These are phyloP conservation scores for Nysson spinosus DNA, from an alignment of 2,888 invertebrate genomes.

Conservation along the genomic window DNA sequence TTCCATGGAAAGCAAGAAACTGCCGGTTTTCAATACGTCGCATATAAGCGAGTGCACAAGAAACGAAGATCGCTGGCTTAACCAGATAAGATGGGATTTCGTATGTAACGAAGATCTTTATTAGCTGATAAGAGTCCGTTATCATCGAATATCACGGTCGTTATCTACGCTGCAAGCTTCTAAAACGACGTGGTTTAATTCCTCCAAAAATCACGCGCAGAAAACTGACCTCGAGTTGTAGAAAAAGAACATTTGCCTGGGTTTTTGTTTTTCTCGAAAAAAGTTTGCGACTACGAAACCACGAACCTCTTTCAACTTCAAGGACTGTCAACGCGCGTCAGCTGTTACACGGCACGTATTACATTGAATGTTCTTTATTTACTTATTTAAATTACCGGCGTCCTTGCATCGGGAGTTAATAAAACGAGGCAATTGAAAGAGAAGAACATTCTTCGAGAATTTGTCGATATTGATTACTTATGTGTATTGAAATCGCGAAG, in stretches of 20 bases:
- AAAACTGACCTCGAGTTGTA: background rate
- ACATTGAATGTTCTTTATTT: no score
- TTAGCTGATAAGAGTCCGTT: constrained; percentile 36
- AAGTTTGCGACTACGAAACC: background rate
- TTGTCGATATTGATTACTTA: no score
- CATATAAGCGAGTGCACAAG: constrained; percentile 2
- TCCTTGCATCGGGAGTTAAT: no score
- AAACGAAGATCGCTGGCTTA: background rate
- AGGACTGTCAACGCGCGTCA: no score
- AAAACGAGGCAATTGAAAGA: no score
- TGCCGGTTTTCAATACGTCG: constrained; percentile 16
- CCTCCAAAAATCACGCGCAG: constrained; percentile 9
- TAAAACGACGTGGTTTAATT: constrained; percentile 6
- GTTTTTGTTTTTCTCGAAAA: background rate
- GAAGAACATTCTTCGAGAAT: no score
- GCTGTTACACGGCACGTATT: background rate
- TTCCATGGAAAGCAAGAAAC: no score
- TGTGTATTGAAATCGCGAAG: no score
- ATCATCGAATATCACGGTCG: constrained; percentile 14
- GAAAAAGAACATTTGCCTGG: no score
- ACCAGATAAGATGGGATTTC: constrained; percentile 15
- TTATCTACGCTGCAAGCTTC: constrained; percentile 16
- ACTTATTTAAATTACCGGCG: no score
- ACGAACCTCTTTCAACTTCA: no score
- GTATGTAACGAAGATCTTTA: constrained; percentile 40